These are phyloP conservation scores for Chionodraco myersi DNA, from an alignment of 2,113 vertebrate species.

Conservation along the genomic window DNA sequence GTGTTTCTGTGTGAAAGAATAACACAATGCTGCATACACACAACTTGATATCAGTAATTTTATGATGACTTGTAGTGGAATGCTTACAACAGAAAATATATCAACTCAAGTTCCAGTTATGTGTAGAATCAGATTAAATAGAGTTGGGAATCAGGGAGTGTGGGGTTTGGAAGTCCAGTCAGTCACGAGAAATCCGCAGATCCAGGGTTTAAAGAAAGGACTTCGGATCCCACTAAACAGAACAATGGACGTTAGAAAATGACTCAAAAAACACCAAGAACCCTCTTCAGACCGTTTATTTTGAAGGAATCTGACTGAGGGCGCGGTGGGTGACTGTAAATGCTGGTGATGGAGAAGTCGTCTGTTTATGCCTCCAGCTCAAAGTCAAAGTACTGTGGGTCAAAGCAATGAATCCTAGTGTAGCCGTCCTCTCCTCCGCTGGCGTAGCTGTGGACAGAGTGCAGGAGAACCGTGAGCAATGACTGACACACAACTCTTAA, in stretches of 20 bases:
- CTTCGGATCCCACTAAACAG: not conserved
- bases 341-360: not conserved
- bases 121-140: conserved; percentile 61
- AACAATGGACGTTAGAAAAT: conserved; percentile 24
- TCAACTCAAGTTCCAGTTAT: conserved; percentile 18
- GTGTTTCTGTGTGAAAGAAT: not conserved
- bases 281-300: too few species aligned
- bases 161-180: conserved; percentile 29
- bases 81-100: conserved; percentile 40
- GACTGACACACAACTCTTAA: not conserved
- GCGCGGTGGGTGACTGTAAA: not conserved
- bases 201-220: conserved; percentile 29
- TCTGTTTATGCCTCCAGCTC: conserved; percentile 90
- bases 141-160: conserved; percentile 19
- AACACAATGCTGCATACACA: not conserved
- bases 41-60: conserved; percentile 25
- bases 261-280: not conserved
- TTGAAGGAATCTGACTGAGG: not conserved
- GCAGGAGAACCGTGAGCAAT: not conserved
- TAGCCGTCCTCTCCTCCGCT: conserved; percentile 98
- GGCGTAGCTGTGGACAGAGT: conserved; percentile 88
- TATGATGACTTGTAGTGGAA: conserved; percentile 37
- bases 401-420: conserved; percentile 96
- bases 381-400: conserved; percentile 97
- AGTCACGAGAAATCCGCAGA: conserved; percentile 6